Base-by-base conservation (phyloP, 1,140 invertebrate genomes). In the Hycleus cichorii region DNA sequence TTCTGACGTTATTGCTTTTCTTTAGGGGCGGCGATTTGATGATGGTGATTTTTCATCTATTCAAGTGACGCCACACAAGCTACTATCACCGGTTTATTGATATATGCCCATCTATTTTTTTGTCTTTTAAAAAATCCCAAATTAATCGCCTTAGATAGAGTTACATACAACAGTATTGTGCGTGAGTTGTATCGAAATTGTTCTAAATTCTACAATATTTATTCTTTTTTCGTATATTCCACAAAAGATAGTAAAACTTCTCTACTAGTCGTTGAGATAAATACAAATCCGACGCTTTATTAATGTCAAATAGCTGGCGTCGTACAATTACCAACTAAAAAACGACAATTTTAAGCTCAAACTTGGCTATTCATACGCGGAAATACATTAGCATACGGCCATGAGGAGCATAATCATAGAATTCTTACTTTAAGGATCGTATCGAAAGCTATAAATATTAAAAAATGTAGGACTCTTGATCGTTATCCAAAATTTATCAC, bases 1-100 rank as follows among this genome's bases (percentile, higher is more conserved):
- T 63, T 61, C 40, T 52, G 49, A 42, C 61, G 51, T 63, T 63
- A 63, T 52, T 57, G 61, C 57, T 56, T 62, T 61, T 61, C 59
- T 61, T 61, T 61, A 49, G 44, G 49, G 25, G 51, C 53, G 32
- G 43, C 44, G 25, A 43, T 47, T 52, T 58, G 57, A 58, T 51
- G 39, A 11, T 11, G 12, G 12, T 43, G 27, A 58, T 58, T 46
- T 58, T 58, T 58, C 57, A 58, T 58, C 49, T 42, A 58, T 58
- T 58, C 44, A 55, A 55, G 46, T 46, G 44, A 53, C 44, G 43
- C 40, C 24, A 52, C 10, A 52, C 39, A 18, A 18, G 39, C 24
- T n/a, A 42, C 32, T 32, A 32, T 32, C 32, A 12, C 6, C 38
- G 32, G 32, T 50, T 32, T 39, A 50, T 50, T 50, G 32, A 50